Base-by-base conservation (phyloP, 1,140 invertebrate species). In the Papilio machaon region DNA sequence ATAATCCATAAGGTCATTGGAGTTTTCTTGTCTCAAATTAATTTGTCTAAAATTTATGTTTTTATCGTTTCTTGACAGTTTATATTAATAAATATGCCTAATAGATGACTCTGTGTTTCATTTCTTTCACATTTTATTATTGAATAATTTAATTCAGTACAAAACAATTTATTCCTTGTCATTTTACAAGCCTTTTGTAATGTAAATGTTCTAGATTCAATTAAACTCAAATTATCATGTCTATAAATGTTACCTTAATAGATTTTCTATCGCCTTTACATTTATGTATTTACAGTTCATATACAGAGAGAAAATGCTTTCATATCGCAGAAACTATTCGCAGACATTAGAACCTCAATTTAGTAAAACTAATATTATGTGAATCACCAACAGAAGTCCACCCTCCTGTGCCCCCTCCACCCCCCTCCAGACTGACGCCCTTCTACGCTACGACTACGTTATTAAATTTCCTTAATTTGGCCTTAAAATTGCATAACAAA, bases 281-380 rank as follows among this genome's bases (percentile, higher is more conserved):
- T 30, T 23, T 15, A 23, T 30, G 19, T 67, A 15, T 67, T 67
- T 67, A 0, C 23, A 64, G 60, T 64, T 64, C 30, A 67, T 35
- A 67, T 67, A 35, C 35, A 67, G 11, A 67, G 10, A 35, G 64
- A 67, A 23, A 30, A 35, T 67, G 23, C 23, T 30, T 67, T 67
- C 64, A 67, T 67, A 67, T 35, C n/a, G 60, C 13, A 30, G 6
- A 8, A 64, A 64, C 23, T 64, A 64, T 64, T 64, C 60, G 15
- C 60, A 64, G 60, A 64, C 60, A 64, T 30, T 64, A 64, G 60
- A 64, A 64, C 60, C 10, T 64, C 60, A 64, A 64, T 64, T 64
- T 64, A 64, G 60, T 30, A 64, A 64, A 30, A 64, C 60, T 64
- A 64, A 64, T 64, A 64, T 64, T 30, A 64, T 64, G 19, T 64